Base-by-base conservation (phyloP, 1,140 invertebrate species). In the Meteorus sp. region DNA sequence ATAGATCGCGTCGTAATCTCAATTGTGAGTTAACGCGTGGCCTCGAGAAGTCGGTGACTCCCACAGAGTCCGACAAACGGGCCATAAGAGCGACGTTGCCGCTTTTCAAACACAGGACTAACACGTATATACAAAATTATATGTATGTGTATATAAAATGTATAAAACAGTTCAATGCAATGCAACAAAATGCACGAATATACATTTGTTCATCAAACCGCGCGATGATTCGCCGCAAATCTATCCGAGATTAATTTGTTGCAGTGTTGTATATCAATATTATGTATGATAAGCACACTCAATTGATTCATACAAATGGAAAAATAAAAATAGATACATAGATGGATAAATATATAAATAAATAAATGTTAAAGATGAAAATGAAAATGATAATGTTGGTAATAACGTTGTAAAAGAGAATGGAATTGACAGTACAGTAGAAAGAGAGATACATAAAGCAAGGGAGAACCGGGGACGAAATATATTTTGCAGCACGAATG, bases 1-100 rank as follows among this genome's bases (percentile, higher is more conserved):
- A 71, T 73, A 79, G 77, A 79, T 79, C 71, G 77, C 77, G 77
- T 68, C 70, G 70, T 73, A 75, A 75, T 78, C 75, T 71, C 69
- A 65, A 67, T n/a, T 69, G 56, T 58, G 67, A 70, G 68, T 71
- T 72, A 68, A 72, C 64, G 67, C 69, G 70, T 78, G 76, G 75
- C 76, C 76, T 78, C 76, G 76, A 78, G 77, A 78, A 78, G 76
- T 78, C 76, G 76, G 76, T 78, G 77, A 79, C 75, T 79, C 70
- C 56, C 56, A 58, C 56, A 58, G 47, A 58, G 56, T 58, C 56
- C 56, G 56, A 58, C 56, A 58, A 58, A 58, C 56, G 60, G 65
- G 54, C 65, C 57, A 60, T 53, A 61, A 64, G 67, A 53, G 59
- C 25, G 35, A 50, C 48, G 56, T 58, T 58, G 56, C 56, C 56